Evolutionary conservation across 2,113 vertebrate species (phyloP).

Genomic region (Passer montanus): DNA sequence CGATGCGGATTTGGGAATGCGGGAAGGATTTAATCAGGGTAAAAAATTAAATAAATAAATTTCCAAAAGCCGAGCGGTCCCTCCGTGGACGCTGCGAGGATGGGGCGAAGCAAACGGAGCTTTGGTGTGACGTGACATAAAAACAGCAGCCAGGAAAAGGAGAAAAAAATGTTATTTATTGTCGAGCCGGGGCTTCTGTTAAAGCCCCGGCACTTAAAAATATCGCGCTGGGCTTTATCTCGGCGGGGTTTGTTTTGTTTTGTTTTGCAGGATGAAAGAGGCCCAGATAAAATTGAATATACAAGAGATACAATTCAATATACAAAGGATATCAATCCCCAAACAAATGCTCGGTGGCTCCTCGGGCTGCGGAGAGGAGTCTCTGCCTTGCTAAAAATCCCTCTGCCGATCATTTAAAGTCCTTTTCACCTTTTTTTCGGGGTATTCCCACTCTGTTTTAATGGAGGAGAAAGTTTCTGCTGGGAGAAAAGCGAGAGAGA

Average conservation of each 20-base stretch:
- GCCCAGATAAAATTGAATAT: conserved; percentile 33
- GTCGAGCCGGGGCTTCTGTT: conserved; percentile 3
- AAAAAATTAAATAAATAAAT: neutral
- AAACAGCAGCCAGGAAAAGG: neutral
- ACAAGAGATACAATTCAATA: conserved; percentile 1
- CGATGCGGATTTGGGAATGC: conserved; percentile 11
- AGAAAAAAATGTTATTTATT: conserved; percentile 26
- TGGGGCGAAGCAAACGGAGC: neutral
- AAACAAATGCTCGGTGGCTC: neutral
- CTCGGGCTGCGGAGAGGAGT: neutral
- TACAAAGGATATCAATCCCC: neutral
- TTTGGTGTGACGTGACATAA: neutral
- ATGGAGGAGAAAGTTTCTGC: neutral
- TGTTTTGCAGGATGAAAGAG: neutral
- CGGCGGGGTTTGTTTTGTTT: neutral
- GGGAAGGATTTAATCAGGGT: neutral
- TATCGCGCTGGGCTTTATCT: conserved; percentile 18
- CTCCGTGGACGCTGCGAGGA: neutral
- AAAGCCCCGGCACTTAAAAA: neutral
- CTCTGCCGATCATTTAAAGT: neutral
- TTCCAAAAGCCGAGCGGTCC: neutral
- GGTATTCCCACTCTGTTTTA: neutral
- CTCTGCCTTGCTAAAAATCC: neutral
- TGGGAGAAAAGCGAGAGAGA: neutral
- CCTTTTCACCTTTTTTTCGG: neutral